Evolutionary conservation across 92 coral and sea anemone genomes (phyloP).

Genomic region (Galaxea fascicularis): DNA sequence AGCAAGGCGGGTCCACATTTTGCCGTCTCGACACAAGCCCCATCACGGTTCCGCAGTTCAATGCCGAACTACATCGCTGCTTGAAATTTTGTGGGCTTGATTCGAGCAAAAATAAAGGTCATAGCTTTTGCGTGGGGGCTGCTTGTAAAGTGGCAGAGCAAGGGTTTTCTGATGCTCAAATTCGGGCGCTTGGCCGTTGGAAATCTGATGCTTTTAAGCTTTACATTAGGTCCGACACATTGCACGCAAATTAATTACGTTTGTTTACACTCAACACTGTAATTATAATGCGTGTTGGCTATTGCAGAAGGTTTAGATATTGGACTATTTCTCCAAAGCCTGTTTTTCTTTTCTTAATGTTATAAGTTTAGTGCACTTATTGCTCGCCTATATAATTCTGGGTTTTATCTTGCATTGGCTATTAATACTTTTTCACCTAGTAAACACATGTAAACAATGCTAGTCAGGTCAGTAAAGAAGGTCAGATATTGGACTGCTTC

Average conservation of each 20-base stretch:
- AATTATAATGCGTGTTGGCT: not conserved
- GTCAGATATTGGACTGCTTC: constrained; percentile 19
- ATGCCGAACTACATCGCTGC: constrained; percentile 18
- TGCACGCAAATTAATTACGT: not conserved
- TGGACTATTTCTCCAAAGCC: not conserved
- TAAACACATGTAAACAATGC: too few species aligned
- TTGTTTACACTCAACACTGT: too few species aligned
- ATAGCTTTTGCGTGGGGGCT: constrained; percentile 47
- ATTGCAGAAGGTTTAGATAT: not conserved
- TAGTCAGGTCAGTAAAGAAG: not conserved
- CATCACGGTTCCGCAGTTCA: constrained; percentile 4
- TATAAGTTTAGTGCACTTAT: not conserved
- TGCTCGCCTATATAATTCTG: too few species aligned
- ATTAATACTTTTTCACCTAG: too few species aligned
- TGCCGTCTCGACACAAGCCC: constrained; percentile 8
- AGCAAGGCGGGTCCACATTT: too few species aligned
- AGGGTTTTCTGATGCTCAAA: constrained; percentile 53
- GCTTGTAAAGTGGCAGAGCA: constrained; percentile 38
- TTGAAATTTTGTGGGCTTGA: constrained; percentile 19
- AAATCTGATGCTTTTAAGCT: constrained; percentile 37
- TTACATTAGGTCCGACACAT: not conserved
- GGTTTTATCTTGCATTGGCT: too few species aligned
- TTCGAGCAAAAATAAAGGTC: constrained; percentile 32
- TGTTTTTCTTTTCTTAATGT: not conserved
- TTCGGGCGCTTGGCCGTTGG: too few species aligned